Base-by-base conservation (phyloP, 2,797 vertebrate genomes). In the Rhynchonycteris naso region DNA sequence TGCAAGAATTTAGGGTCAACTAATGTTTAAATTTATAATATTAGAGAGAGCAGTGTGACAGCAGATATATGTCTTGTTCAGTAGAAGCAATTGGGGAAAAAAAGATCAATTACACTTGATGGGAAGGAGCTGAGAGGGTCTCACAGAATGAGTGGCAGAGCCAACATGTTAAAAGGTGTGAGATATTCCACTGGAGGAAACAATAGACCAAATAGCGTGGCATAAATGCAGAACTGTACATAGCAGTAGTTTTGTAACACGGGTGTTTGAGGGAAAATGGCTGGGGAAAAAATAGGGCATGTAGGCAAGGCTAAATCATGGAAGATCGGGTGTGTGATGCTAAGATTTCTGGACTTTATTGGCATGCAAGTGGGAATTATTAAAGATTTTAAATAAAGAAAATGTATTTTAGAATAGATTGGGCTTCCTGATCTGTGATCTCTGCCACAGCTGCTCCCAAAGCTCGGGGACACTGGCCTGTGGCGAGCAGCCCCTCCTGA, bases 21-120 rank as follows among this genome's bases (percentile, higher is more conserved):
- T 43, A 54, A 95, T 50, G 16, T 87, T 87, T 89, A 85, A 84
- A 56, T 84, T 80, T 38, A 68, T 61, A 24, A 43, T 61, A 78
- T 76, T 1, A 74, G 28, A 81, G 16, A 90, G 56, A 92, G 47
- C 83, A 66, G 4, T 35, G 5, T 11, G 14, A 52, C 54, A 26
- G 33, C 28, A 91, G 58, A 33, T n/a, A 14, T 22, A 59, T 71
- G 59, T 13, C 65, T n/a, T 30, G 33, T 56, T 38, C 47, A 28
- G 9, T 12, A 79, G 35, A 71, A 22, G 63, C 15, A 52, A 56
- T 13, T 8, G 2, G 7, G 7, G 18, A 56, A 58, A 68, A 61
- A n/a, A 35, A 50, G 30, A 50, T 76, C 50, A 61, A 15, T 80
- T 52, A 75, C 35, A 1, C 28, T 33, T n/a, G 22, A 90, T 7